Evolutionary conservation across 2,888 invertebrate genomes (phyloP), one percentile per base, ranked within the genome.

Genomic region (Invenusta paracnida): DNA sequence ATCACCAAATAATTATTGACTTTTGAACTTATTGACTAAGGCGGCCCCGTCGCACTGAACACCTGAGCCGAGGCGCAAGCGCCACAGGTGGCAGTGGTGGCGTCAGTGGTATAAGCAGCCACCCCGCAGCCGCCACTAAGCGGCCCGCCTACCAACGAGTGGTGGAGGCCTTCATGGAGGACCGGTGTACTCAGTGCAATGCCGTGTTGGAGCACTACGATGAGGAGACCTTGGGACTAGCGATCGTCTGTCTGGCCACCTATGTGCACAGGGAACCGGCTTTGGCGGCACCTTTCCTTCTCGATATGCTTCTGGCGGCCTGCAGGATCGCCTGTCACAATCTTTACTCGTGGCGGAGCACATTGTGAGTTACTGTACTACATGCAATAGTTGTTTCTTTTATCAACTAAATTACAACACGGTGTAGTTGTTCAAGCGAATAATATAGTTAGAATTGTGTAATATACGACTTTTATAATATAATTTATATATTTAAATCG

Each of bases 191-290:
- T 0, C 96, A 97, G 90, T 99, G 98, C 91, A 96, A 97, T 23
- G 94, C 94, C 0, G 88, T 90, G 0, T 87, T 91, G 84, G 91
- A 91, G 87, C 89, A 96, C 90, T 98, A 97, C 92, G 96, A 96
- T 88, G 98, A 99, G 91, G 98, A 99, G 91, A 98, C 98, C 91
- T 93, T 98, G 86, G 97, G 96, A 0, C 93, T 98, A 85, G 95
- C 97, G 89, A 95, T 99, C 89, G 95, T 98, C 82, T 95, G 95
- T 87, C 92, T 99, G 88, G 96, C 96, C 30, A 98, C 98, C 0
- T 98, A 97, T 91, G 96, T 99, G 87, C 97, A 98, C 90, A 93
- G 98, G 28, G 98, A 98, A 91, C 97, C 98, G 0, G 94, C 95
- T 13, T 89, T 93, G 88, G 98, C 98, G n/a, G 98, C 98, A 0